Evolutionary conservation across 2,113 vertebrate genomes (phyloP).

Genomic region (Centrocercus urophasianus): DNA sequence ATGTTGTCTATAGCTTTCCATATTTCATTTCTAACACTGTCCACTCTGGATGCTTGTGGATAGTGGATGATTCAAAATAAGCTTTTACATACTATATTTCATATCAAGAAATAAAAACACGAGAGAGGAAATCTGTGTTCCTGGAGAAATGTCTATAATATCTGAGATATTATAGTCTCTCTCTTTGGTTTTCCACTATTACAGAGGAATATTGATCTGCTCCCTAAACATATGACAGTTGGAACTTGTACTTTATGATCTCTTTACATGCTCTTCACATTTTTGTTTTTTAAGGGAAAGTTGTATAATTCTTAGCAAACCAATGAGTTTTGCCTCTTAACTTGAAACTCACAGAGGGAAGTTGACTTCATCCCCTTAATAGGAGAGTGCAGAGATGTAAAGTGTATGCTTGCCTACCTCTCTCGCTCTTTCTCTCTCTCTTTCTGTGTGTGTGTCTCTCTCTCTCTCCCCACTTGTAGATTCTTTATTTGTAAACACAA

Average conservation of each 20-base stretch:
- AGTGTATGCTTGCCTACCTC: not conserved
- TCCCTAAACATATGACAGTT: not conserved
- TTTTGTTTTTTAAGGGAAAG: not conserved
- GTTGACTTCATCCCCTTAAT: not conserved
- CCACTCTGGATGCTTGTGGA: not conserved
- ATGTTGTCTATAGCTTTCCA: not conserved
- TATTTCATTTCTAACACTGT: not conserved
- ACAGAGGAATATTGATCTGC: not conserved
- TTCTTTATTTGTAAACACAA: not conserved
- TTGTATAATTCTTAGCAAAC: not conserved
- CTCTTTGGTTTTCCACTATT: not conserved
- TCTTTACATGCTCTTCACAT: not conserved
- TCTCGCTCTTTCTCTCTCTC: not conserved
- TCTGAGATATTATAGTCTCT: not conserved
- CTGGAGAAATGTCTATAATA: not conserved
- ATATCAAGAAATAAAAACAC: not conserved
- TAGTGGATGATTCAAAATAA: not conserved
- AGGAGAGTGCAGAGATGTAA: not conserved
- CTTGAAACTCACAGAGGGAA: not conserved
- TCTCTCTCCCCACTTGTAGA: not conserved
- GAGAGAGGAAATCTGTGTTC: not conserved
- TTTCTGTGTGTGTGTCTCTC: not conserved
- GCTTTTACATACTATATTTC: not conserved
- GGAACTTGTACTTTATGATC: not conserved
- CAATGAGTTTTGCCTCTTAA: not conserved